Evolutionary conservation across 2,113 vertebrate genomes (phyloP).

Genomic region (Cebidichthys violaceus): DNA sequence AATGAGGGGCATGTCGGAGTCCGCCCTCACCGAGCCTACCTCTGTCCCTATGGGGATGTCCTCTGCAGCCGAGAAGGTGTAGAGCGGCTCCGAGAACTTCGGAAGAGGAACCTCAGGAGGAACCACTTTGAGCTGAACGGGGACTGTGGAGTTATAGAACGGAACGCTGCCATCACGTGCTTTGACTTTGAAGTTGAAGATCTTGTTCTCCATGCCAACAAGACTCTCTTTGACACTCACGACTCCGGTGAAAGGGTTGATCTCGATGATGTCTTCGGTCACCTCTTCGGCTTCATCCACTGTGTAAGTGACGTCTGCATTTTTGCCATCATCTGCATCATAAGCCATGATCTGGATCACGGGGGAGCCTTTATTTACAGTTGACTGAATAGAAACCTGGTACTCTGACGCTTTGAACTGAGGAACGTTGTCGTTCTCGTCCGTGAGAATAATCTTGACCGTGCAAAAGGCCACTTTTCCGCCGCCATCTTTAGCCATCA

Average conservation of each 20-base stretch:
- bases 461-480: constrained; percentile 96
- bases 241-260: constrained; percentile 92
- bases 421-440: constrained; percentile 96
- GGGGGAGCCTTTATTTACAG: constrained; percentile 90
- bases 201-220: constrained; percentile 91
- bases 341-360: constrained; percentile 95
- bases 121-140: constrained; percentile 91
- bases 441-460: constrained; percentile 96
- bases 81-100: constrained; percentile 95
- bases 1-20: constrained; percentile 91
- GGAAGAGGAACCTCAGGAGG: constrained; percentile 91
- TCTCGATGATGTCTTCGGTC: constrained; percentile 90
- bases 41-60: constrained; percentile 92
- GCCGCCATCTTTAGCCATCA: constrained; percentile 96
- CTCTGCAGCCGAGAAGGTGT: constrained; percentile 93
- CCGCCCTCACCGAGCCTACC: constrained; percentile 91
- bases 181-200: constrained; percentile 93
- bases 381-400: constrained; percentile 92
- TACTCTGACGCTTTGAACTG: constrained; percentile 93
- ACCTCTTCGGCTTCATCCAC: constrained; percentile 88
- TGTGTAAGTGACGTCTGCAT: constrained; percentile 94
- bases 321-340: constrained; percentile 95
- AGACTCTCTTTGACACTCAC: constrained; percentile 94
- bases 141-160: constrained; percentile 91
- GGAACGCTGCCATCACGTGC: constrained; percentile 94